Evolutionary conservation across 2,113 vertebrate genomes (phyloP).

Genomic region (Opisthocomus hoazin): DNA sequence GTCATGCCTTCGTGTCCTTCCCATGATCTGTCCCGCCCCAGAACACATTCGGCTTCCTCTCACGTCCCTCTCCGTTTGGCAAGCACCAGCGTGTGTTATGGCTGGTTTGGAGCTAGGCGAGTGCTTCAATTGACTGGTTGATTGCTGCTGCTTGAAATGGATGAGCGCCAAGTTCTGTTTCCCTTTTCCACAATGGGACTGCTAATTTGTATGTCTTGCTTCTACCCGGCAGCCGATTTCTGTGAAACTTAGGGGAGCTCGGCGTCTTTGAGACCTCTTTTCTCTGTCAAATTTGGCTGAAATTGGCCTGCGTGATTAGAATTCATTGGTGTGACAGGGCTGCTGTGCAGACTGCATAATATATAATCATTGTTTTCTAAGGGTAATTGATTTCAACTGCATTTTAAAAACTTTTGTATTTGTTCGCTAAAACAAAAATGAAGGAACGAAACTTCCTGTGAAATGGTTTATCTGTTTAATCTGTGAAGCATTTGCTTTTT

Average conservation of each 20-base stretch:
- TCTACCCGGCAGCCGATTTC: neutral
- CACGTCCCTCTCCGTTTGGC: neutral
- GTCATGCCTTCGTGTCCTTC: neutral
- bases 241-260: neutral
- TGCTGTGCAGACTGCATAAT: neutral
- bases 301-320: neutral
- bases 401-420: neutral
- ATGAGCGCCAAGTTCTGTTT: conserved; percentile 27
- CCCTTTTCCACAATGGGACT: neutral
- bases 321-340: neutral
- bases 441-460: neutral
- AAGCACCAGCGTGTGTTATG: conserved; percentile 6
- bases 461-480: neutral
- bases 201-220: conserved; percentile 39
- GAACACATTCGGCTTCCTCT: neutral
- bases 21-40: neutral
- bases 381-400: neutral
- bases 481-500: neutral
- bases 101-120: conserved; percentile 31
- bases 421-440: neutral
- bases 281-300: conserved; percentile 16
- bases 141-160: conserved; percentile 33
- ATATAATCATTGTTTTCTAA: neutral
- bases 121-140: conserved; percentile 27
- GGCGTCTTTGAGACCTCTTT: neutral